phyloP scores from a whole-genome alignment of 2,888 invertebrate species.

The Drosophila testacea region DNA sequence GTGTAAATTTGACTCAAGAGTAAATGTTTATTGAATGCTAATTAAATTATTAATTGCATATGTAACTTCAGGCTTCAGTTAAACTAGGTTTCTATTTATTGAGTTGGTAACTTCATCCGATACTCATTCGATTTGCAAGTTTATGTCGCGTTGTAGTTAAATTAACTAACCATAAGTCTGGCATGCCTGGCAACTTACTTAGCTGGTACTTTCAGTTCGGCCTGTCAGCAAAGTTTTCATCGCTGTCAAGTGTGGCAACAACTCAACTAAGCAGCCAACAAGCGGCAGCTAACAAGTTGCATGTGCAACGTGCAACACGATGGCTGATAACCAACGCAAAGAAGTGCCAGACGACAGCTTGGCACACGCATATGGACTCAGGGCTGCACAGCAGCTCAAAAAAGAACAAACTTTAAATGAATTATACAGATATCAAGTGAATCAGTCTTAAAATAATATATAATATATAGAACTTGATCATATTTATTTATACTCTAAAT shows the following conservation, averaged over 20 bases:
- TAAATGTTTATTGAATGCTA: not conserved
- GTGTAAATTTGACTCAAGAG: not conserved
- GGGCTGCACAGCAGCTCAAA: conserved; percentile 31
- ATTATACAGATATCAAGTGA: not conserved
- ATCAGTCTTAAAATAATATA: not conserved
- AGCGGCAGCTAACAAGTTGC: conserved; percentile 59
- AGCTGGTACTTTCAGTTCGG: conserved; percentile 18
- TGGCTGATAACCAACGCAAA: conserved; percentile 44
- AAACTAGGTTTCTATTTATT: not conserved
- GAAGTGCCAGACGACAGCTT: conserved; percentile 4
- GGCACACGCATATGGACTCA: conserved; percentile 38
- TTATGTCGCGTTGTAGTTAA: conserved; percentile 17
- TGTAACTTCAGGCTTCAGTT: not conserved
- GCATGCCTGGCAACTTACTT: conserved; percentile 37
- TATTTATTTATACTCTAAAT: not conserved
- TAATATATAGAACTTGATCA: not conserved
- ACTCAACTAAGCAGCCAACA: conserved; percentile 61
- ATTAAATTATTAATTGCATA: not conserved
- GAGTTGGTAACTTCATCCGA: not conserved
- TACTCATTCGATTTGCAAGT: conserved; percentile 5
- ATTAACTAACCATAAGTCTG: conserved; percentile 34
- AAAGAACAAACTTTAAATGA: not conserved
- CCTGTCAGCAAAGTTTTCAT: conserved; percentile 76
- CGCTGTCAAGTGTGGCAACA: conserved; percentile 72
- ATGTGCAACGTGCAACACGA: conserved; percentile 60